A percentile compares a stretch with the other conserved stretches of the same genome.
Evolutionary conservation across 1,140 invertebrate species (phyloP).

Genomic region (Panagrolaimus sp.): DNA sequence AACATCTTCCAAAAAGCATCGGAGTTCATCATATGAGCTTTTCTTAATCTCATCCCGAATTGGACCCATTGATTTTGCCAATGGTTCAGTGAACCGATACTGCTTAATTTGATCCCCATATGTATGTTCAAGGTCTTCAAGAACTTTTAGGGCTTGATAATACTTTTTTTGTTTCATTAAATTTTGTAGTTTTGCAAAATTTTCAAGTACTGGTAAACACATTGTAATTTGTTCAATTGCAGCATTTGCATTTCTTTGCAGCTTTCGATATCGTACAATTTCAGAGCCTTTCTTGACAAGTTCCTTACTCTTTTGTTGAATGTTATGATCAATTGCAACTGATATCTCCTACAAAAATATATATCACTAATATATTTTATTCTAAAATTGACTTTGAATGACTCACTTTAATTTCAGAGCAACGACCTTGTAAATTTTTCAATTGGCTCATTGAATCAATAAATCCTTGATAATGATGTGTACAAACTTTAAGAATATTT

Average conservation of each 20-base stretch:
- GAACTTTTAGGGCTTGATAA: slow-evolving; percentile 90
- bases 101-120: slow-evolving; percentile 82
- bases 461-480: slow-evolving; percentile 81
- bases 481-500: slow-evolving; percentile 95
- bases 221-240: slow-evolving; percentile 86
- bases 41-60: slow-evolving; percentile 86
- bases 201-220: slow-evolving; percentile 86
- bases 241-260: slow-evolving; percentile 84
- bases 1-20: slow-evolving; percentile 94
- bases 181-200: slow-evolving; percentile 86
- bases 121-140: slow-evolving; percentile 89
- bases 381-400: slow-evolving; percentile 61
- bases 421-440: slow-evolving; percentile 83
- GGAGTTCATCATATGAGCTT: slow-evolving; percentile 88
- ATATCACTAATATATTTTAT: background rate
- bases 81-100: slow-evolving; percentile 89
- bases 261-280: slow-evolving; percentile 77
- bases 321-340: slow-evolving; percentile 62
- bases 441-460: slow-evolving; percentile 94
- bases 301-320: slow-evolving; percentile 63
- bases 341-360: slow-evolving; percentile 63
- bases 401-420: slow-evolving; percentile 64
- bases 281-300: slow-evolving; percentile 69
- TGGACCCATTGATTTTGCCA: slow-evolving; percentile 75
- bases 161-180: slow-evolving; percentile 86